A percentile compares a stretch with the other conserved stretches of the same genome.
Conservation (phyloP, 2,113 vertebrate genomes). For the Glaucomys volans region DNA sequence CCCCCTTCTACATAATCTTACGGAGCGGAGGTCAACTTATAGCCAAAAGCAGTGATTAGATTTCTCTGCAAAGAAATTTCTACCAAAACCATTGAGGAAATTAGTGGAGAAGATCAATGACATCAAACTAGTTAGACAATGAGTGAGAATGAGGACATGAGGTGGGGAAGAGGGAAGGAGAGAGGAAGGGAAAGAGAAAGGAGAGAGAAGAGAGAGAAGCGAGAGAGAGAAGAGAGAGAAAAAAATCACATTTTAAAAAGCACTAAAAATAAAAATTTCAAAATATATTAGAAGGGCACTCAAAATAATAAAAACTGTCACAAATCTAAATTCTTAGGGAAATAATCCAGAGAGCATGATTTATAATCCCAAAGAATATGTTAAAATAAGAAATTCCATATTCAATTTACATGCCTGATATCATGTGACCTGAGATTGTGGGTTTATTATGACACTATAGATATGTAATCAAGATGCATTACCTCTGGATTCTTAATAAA, state of each 20-base stretch:
- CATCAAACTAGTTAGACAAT: constrained; percentile 37
- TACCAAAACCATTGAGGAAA: constrained; percentile 38
- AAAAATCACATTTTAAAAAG: not conserved
- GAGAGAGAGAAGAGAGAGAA: not conserved
- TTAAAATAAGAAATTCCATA: constrained; percentile 52
- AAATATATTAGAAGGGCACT: constrained; percentile 35
- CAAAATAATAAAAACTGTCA: constrained; percentile 38
- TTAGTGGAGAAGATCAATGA: constrained; percentile 12
- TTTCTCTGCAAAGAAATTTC: constrained; percentile 33
- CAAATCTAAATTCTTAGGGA: constrained; percentile 36
- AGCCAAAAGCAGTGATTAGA: not conserved
- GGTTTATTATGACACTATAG: constrained; percentile 40
- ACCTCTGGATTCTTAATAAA: constrained; percentile 53
- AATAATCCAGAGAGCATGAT: constrained; percentile 10
- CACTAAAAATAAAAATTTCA: constrained; percentile 46
- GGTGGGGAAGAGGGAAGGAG: not conserved
- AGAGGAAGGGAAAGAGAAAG: not conserved
- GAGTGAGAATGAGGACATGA: not conserved
- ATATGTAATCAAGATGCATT: constrained; percentile 58
- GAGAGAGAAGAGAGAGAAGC: not conserved
- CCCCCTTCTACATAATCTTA: constrained; percentile 1
- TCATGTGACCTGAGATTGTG: constrained; percentile 16
- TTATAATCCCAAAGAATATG: constrained; percentile 32
- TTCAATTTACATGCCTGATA: constrained; percentile 28
- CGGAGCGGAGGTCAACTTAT: not conserved